Base-by-base conservation (phyloP, 2,888 invertebrate species). In the Xylophagus ater region DNA sequence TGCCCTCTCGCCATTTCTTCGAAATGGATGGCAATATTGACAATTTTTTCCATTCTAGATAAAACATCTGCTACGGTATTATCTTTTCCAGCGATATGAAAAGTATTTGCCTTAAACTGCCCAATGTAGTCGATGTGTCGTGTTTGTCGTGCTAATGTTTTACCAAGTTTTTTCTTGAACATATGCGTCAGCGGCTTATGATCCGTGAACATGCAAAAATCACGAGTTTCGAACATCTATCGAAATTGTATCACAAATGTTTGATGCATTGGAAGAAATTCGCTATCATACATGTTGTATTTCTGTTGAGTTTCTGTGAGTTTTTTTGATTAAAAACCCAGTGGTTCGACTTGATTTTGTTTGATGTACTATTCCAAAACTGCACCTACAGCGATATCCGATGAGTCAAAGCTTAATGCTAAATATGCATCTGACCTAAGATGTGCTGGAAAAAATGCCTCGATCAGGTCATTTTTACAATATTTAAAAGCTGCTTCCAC, bases 181-280 rank as follows among this genome's bases (percentile, higher is more conserved):
- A 58, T 57, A 25, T 40, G 55, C 1, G 37, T 25, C 4, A 44
- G 9, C 1, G 40, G 40, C 25, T 39, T 46, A 23, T 41, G 43
- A 29, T 46, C 46, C 5, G 39, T 39, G 9, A 21, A 38, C 1
- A 43, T 37, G 3, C 18, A 25, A 18, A 31, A 46, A 5, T 24
- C 10, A n/a, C 43, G 15, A 2, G 35, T 40, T 23, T 47, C 44
- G 7, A 42, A 9, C 26, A 42, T 40, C 35, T 50, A 42, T 24
- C 36, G 41, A 23, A 44, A 47, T 29, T 43, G 46, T 29, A 52
- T 51, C 1, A 63, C 47, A 1, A n/a, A n/a, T n/a, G 56, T 52
- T 18, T 49, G 43, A 35, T 60, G 63, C 1, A 60, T 55, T 0
- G 58, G 59, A 3, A 59, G 44, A 0, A 65, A 49, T 46, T 61